Base-by-base conservation (phyloP, 2,797 vertebrate species). In the Malacoctenus gilli region DNA sequence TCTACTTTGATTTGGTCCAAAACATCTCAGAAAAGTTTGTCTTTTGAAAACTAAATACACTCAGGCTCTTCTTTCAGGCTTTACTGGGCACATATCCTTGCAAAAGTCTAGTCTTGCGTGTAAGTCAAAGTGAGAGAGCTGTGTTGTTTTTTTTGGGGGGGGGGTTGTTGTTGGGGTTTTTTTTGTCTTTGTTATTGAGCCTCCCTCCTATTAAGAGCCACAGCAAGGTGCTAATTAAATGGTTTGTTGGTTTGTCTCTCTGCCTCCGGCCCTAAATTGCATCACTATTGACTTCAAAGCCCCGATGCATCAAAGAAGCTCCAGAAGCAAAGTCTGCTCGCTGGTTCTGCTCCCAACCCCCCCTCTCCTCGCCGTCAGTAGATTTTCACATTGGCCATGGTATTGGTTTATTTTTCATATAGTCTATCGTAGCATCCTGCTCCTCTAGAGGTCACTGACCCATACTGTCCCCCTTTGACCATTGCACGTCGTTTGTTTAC, bases 201-300 rank as follows among this genome's bases (percentile, higher is more conserved):
- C 55, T 32, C 9, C 60, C 37, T 68, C 22, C 51, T 53, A 59
- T 75, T 53, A 79, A 61, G 28, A 67, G 48, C 48, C 40, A 30
- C 52, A 51, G 38, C 63, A 61, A 80, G 55, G 71, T 70, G 78
- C 64, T 84, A 75, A 87, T 87, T 65, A 84, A 78, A 84, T 68
- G 70, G 50, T 77, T 77, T 74, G 71, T 64, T 62, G 73, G 54
- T 59, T 65, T 68, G 59, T 55, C 60, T 55, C 60, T 77, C 35
- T 56, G 80, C 75, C 66, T 72, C 47, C 7, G 43, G 77, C 34
- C 66, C 28, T 52, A 53, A 79, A 85, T 85, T 84, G 63, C 81
- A 82, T 81, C 72, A 80, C 74, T 66, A 79, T 82, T 79, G 80
- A 84, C 82, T 86, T 85, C 78, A 85, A 87, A 86, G 76, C 68